Conservation (phyloP, 1,140 invertebrate species). For the Apis laboriosa region DNA sequence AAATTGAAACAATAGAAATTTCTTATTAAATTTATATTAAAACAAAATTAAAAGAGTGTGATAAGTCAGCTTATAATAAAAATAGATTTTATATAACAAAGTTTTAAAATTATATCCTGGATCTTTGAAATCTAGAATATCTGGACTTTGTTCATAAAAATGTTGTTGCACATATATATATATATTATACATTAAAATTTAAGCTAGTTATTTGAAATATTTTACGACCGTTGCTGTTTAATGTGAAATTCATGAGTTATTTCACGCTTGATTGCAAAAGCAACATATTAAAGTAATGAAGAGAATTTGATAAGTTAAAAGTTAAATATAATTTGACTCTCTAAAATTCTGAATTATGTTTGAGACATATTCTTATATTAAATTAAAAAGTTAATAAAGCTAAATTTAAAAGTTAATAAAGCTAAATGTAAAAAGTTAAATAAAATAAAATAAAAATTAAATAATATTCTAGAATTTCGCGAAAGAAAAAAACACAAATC, state of each 20-base stretch:
- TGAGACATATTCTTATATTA: no score
- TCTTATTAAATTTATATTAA: not conserved
- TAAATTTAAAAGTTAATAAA: not conserved
- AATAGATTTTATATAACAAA: not conserved
- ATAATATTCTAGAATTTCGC: not conserved
- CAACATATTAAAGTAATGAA: not conserved
- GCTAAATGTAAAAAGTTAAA: no score
- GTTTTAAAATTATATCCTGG: not conserved
- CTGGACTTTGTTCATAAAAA: not conserved
- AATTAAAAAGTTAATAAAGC: not conserved
- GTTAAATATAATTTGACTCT: not conserved
- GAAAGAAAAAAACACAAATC: not conserved
- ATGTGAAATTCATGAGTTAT: not conserved
- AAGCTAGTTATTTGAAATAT: not conserved
- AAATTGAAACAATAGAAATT: not conserved
- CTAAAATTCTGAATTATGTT: not conserved
- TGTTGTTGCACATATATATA: not conserved
- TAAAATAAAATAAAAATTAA: not conserved
- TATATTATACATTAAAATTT: not conserved
- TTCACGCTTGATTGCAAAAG: not conserved
- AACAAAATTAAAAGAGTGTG: not conserved
- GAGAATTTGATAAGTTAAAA: not conserved
- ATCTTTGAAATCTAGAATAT: not conserved
- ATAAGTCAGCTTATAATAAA: not conserved
- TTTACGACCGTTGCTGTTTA: conserved; percentile 8